Evolutionary conservation across 2,797 vertebrate genomes (phyloP).

Genomic region (Ambastaia sidthimunki): DNA sequence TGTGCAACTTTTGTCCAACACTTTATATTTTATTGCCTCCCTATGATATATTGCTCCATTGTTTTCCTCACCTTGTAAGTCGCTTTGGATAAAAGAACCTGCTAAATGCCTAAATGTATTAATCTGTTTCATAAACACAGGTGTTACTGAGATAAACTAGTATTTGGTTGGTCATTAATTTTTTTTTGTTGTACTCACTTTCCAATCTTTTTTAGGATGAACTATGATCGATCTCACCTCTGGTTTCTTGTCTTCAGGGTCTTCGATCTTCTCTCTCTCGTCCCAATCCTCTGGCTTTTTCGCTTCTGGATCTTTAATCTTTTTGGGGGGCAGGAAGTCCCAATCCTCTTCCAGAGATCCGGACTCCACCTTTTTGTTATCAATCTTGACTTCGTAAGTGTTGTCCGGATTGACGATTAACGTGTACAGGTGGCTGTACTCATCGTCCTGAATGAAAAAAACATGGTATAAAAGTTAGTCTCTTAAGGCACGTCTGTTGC

Average conservation of each 20-base stretch:
- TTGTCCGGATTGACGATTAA: conserved; percentile 83
- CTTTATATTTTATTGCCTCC: too few species aligned
- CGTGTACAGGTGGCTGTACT: conserved; percentile 85
- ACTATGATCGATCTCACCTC: conserved; percentile 73
- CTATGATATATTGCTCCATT: too few species aligned
- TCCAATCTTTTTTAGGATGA: too few species aligned
- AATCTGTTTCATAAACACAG: too few species aligned
- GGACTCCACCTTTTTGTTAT: conserved; percentile 85
- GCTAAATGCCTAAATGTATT: too few species aligned
- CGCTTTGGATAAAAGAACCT: too few species aligned
- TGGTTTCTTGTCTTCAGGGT: conserved; percentile 84
- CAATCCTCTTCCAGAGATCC: conserved; percentile 85
- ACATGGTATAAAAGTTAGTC: not conserved
- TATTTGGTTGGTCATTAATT: too few species aligned
- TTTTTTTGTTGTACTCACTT: too few species aligned
- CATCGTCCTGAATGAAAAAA: conserved; percentile 79
- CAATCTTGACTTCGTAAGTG: conserved; percentile 88
- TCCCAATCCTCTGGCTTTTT: conserved; percentile 88
- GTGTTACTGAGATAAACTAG: too few species aligned
- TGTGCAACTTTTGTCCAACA: too few species aligned
- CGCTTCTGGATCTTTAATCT: conserved; percentile 83
- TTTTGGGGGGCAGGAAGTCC: conserved; percentile 84
- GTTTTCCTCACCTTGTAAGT: too few species aligned
- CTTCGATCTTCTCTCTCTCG: conserved; percentile 80
- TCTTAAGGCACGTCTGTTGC: not conserved